These are phyloP conservation scores for Elgaria multicarinata DNA, from an alignment of 2,113 vertebrate species.

Conservation along the genomic window DNA sequence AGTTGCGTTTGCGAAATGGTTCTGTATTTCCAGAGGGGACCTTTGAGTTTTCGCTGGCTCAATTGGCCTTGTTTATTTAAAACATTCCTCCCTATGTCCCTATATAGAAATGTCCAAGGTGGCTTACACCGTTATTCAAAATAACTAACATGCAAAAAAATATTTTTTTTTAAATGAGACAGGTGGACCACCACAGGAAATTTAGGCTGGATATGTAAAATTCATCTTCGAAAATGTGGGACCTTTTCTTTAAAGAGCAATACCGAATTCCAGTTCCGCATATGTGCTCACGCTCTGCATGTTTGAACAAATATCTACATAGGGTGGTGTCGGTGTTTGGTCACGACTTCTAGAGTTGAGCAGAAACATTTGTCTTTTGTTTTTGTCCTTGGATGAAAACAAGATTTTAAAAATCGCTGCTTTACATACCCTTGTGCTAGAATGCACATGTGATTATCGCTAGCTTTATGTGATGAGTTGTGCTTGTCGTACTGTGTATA, in stretches of 20 bases:
- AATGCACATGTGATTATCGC: neutral
- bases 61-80: neutral
- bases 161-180: neutral
- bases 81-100: neutral
- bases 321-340: neutral
- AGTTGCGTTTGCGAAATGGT: rapidly evolving
- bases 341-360: neutral
- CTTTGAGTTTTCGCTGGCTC: no score
- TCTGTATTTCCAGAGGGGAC: no score
- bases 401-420: neutral
- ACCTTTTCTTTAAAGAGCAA: neutral
- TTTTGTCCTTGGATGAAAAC: neutral
- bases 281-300: neutral
- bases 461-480: neutral
- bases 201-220: neutral
- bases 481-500: neutral
- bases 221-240: neutral
- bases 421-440: neutral
- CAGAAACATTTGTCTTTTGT: neutral
- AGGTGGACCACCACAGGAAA: neutral
- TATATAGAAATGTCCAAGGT: neutral
- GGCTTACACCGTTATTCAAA: neutral
- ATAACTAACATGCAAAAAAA: neutral
- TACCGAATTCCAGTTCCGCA: neutral
- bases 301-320: neutral